Conservation (phyloP, 2,113 vertebrate species). For the human (Homo sapiens) region GRCh38 chr3:53230501-53231000, state of each 20-base stretch:
- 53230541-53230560: slow-evolving; percentile 94
- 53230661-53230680: neutral
- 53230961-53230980: rapidly evolving
- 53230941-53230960: neutral
- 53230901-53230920: rapidly evolving
- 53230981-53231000: neutral
- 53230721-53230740: neutral
- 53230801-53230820: neutral
- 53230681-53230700: neutral
- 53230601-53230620: slow-evolving; percentile 95
- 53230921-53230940: too few relatives aligned
- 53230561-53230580: slow-evolving; percentile 91
- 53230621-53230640: slow-evolving; percentile 77
- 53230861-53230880: neutral
- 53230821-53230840: neutral
- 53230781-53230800: rapidly evolving
- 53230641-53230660: neutral
- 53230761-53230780: neutral
- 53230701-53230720: neutral
- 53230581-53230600: slow-evolving; percentile 93
- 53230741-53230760: neutral
- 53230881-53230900: neutral
- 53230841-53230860: neutral
- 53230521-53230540: slow-evolving; percentile 97
- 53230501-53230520: slow-evolving; percentile 95